phyloP scores from a whole-genome alignment of 1,140 invertebrate genomes.

The Micrasema minimum region DNA sequence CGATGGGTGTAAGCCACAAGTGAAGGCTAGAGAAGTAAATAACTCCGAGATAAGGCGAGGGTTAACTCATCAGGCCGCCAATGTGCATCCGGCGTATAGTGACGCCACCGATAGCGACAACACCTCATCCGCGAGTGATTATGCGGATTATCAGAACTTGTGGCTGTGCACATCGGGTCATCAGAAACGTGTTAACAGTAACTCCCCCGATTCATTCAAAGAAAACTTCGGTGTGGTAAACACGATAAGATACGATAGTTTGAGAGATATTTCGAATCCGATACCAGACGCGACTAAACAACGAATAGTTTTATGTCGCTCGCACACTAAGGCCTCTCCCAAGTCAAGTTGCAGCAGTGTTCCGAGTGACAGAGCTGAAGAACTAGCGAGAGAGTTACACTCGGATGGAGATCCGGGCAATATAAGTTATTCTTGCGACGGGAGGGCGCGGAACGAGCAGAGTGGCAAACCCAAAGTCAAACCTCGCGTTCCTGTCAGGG shows the following conservation, averaged over 20 bases:
- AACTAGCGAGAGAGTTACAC: conserved; percentile 41
- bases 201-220: conserved; percentile 21
- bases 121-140: conserved; percentile 46
- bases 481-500: conserved; percentile 58
- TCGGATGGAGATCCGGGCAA: conserved; percentile 51
- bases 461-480: conserved; percentile 54
- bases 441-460: conserved; percentile 57
- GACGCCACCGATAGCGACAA: conserved; percentile 47
- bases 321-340: conserved; percentile 57
- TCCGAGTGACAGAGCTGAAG: conserved; percentile 50
- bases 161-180: conserved; percentile 49
- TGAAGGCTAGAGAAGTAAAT: conserved; percentile 23
- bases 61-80: conserved; percentile 12
- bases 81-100: conserved; percentile 5
- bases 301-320: conserved; percentile 50
- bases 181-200: conserved; percentile 30
- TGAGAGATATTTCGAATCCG: conserved; percentile 45
- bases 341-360: conserved; percentile 33
- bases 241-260: conserved; percentile 51
- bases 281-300: conserved; percentile 36
- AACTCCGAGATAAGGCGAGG: conserved; percentile 23
- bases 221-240: conserved; percentile 48
- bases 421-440: conserved; percentile 12
- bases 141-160: conserved; percentile 50
- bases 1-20: no score